These are phyloP conservation scores for Engystomops pustulosus DNA, from an alignment of 2,113 vertebrate genomes.

Conservation along the genomic window DNA sequence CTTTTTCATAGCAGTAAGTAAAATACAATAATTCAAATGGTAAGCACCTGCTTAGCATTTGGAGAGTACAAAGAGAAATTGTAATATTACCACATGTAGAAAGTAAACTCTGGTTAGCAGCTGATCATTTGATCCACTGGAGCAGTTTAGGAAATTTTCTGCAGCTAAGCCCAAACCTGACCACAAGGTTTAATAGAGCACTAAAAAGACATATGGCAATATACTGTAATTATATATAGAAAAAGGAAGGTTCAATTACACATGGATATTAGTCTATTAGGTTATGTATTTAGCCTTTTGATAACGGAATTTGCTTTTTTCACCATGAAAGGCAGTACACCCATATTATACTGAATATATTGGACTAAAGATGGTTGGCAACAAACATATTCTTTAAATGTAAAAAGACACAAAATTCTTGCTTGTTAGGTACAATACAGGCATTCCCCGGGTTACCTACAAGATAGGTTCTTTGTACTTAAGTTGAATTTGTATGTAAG, in stretches of 20 bases:
- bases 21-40: neutral
- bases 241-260: neutral
- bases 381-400: no score
- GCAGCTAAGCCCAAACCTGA: slow-evolving; percentile 23
- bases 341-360: no score
- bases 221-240: neutral
- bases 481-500: no score
- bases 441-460: no score
- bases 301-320: neutral
- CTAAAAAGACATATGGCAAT: neutral
- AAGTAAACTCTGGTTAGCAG: slow-evolving; percentile 3
- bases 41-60: slow-evolving; percentile 5
- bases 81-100: slow-evolving; percentile 13
- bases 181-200: neutral
- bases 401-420: no score
- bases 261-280: neutral
- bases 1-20: neutral
- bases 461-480: no score
- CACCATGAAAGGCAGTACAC: no score
- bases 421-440: no score
- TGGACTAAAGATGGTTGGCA: no score
- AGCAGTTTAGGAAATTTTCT: neutral
- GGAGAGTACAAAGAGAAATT: slow-evolving; percentile 16
- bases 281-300: neutral
- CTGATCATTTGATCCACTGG: slow-evolving; percentile 18